Evolutionary conservation across 1,140 invertebrate genomes (phyloP).

Genomic region (Brachionus sp.): DNA sequence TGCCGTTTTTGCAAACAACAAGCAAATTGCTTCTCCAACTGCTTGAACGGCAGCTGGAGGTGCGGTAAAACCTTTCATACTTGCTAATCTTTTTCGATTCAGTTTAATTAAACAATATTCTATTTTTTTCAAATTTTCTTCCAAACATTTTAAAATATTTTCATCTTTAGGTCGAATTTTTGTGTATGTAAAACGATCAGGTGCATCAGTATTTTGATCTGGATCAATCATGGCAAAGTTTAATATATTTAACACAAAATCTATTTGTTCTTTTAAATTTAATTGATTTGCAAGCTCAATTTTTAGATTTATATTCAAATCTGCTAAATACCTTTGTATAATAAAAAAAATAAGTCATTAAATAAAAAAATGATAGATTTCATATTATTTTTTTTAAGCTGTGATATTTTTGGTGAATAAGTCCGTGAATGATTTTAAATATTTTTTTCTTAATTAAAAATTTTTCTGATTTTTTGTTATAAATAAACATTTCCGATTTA

Average conservation of each 20-base stretch:
- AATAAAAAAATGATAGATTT: too few relatives aligned
- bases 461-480: too few relatives aligned
- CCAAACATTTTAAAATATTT: neutral
- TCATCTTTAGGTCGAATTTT: neutral
- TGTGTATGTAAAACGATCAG: neutral
- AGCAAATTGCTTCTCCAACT: neutral
- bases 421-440: neutral
- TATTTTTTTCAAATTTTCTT: neutral
- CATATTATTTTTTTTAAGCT: too few relatives aligned
- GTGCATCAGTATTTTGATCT: neutral
- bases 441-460: neutral
- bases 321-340: neutral
- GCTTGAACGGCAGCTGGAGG: neutral
- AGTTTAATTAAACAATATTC: neutral
- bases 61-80: neutral
- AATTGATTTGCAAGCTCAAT: slow-evolving; percentile 7
- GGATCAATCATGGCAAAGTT: slow-evolving; percentile 14
- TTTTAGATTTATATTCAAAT: neutral
- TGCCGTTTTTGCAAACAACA: neutral
- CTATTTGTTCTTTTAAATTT: slow-evolving; percentile 17
- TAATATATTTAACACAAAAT: neutral
- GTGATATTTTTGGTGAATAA: too few relatives aligned
- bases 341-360: too few relatives aligned
- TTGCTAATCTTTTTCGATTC: neutral
- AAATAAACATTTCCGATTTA: too few relatives aligned